Evolutionary conservation across 2,888 invertebrate genomes (phyloP), one percentile per base, ranked within the genome.

Genomic region (Dynastes hyllus): DNA sequence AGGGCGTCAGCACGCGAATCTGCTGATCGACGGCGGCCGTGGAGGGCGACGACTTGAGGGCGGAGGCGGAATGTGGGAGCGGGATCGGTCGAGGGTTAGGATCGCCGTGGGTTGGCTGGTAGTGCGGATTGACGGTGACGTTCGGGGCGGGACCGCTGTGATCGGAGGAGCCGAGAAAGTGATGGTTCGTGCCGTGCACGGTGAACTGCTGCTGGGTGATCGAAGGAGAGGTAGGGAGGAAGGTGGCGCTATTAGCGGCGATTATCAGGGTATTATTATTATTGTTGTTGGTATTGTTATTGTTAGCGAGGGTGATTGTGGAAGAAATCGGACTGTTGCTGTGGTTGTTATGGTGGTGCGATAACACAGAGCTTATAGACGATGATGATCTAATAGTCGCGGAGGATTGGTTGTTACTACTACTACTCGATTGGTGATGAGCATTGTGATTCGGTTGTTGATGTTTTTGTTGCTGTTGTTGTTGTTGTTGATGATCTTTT

Each of bases 1-100:
- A 95, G 87, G 96, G 95, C 87, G 96, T 96, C 90, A 96, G 93
- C 91, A 95, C 95, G 90, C 95, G 93, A 90, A 95, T 95, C 91
- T 95, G 95, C 90, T 95, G 95, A 91, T 95, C 95, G 86, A 91
- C 90, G 84, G 91, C 88, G 32, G 83, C 81, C 55, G 55, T 58
- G 51, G 73, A 73, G 16, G 73, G 37, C 58, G 73, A 63, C 29
- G 63, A 58, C 16, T 22, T 58, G 16, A 73, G 27, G 22, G 73
- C n/a, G 67, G 73, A 67, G 6, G 2, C 22, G 22, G 55, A 58
- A 58, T 58, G 55, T 50, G 78, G 53, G 53, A 77, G 53, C 11
- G 84, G 81, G 16, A 77, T 76, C 13, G 84, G 83, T 70, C 80
- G 61, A 40, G 81, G 81, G 27, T 45, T 58, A 6, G 77, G 50